Evolutionary conservation across 2,797 vertebrate genomes (phyloP).

Genomic region (Gymnoscopelus microlampas): DNA sequence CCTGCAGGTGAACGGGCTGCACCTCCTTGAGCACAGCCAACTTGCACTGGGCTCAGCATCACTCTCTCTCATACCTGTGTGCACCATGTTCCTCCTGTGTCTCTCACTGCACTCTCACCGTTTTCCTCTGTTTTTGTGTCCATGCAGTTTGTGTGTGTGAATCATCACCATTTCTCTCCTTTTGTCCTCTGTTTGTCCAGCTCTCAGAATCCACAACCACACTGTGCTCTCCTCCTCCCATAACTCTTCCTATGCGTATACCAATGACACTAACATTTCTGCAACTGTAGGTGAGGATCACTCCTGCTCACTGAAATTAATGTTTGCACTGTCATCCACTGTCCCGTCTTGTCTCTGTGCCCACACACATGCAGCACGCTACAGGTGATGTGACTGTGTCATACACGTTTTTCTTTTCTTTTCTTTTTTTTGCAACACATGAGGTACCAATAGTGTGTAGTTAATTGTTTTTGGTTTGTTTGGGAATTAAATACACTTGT

Average conservation of each 20-base stretch:
- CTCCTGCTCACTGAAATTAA: constrained; percentile 48
- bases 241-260: constrained; percentile 96
- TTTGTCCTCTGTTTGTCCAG: constrained; percentile 82
- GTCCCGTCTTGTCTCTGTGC: constrained; percentile 38
- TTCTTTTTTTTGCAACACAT: too few species aligned
- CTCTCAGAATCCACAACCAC: constrained; percentile 95
- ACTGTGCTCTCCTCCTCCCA: constrained; percentile 94
- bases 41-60: constrained; percentile 61
- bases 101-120: constrained; percentile 45
- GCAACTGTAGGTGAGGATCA: constrained; percentile 96
- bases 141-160: constrained; percentile 64
- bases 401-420: neutral
- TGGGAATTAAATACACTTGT: neutral
- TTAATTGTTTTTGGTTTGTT: constrained; percentile 5
- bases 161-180: constrained; percentile 80
- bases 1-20: constrained; percentile 2
- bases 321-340: constrained; percentile 42
- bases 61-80: constrained; percentile 77
- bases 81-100: constrained; percentile 65
- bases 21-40: constrained; percentile 24
- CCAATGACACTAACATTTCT: constrained; percentile 99
- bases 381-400: neutral
- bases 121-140: constrained; percentile 67
- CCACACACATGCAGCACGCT: constrained; percentile 27
- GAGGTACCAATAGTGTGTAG: neutral